Conservation (phyloP, 2,797 vertebrate species). For the Pseudochaenichthys georgianus region DNA sequence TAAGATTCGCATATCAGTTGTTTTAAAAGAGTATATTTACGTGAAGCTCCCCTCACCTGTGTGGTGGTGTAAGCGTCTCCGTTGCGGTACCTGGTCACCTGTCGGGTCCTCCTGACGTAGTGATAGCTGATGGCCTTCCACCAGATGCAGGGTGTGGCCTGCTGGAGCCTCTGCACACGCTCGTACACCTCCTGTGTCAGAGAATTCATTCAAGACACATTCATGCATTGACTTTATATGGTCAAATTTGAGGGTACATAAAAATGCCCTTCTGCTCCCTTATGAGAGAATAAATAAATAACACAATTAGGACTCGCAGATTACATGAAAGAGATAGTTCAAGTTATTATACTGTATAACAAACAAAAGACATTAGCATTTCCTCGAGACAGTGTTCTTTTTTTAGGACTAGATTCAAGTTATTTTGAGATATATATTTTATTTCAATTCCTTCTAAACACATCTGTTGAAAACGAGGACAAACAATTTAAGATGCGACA, state of each 20-base stretch:
- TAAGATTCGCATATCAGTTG: slow-evolving; percentile 40
- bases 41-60: slow-evolving; percentile 68
- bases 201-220: neutral
- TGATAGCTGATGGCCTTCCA: slow-evolving; percentile 98
- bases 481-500: neutral
- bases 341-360: too few species aligned
- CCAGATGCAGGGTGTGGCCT: slow-evolving; percentile 93
- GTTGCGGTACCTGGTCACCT: slow-evolving; percentile 93
- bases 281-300: too few species aligned
- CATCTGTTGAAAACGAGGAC: neutral
- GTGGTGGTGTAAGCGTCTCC: slow-evolving; percentile 94
- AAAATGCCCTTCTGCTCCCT: too few species aligned
- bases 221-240: neutral
- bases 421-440: too few species aligned
- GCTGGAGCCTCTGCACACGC: slow-evolving; percentile 90
- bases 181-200: slow-evolving; percentile 87
- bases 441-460: neutral
- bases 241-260: too few species aligned
- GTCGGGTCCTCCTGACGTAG: slow-evolving; percentile 91
- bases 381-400: too few species aligned
- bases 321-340: too few species aligned
- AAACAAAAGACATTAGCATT: too few species aligned
- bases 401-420: too few species aligned
- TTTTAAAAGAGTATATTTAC: slow-evolving; percentile 19
- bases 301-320: too few species aligned